These are phyloP conservation scores for Rostratula benghalensis DNA, from an alignment of 2,113 vertebrate species.

Conservation along the genomic window DNA sequence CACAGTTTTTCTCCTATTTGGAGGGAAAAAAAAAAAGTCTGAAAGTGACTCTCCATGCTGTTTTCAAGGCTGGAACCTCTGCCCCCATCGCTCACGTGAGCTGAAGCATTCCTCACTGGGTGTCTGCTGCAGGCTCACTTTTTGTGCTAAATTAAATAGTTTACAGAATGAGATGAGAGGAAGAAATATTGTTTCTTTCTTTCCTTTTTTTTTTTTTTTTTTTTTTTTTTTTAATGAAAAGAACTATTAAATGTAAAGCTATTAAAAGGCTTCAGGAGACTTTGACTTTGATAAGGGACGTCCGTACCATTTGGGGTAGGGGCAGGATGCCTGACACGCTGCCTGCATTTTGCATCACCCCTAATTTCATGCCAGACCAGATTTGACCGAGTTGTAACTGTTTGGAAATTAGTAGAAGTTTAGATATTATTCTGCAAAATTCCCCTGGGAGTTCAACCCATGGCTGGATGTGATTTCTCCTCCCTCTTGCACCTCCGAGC, in stretches of 20 bases:
- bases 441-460: background rate
- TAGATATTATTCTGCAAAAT: background rate
- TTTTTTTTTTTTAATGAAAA: background rate
- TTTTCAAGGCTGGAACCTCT: background rate
- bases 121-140: background rate
- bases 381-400: background rate
- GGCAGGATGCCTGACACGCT: rapidly evolving
- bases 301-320: background rate
- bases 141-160: background rate
- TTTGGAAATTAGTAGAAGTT: background rate
- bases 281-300: background rate
- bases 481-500: rapidly evolving
- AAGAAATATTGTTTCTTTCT: background rate
- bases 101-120: background rate
- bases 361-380: background rate
- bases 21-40: background rate
- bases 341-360: rapidly evolving
- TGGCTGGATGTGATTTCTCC: background rate
- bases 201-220: background rate
- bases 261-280: background rate
- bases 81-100: rapidly evolving
- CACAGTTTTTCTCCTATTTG: background rate
- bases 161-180: background rate
- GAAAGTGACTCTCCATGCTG: background rate
- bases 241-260: background rate